Base-by-base conservation (phyloP, 2,113 vertebrate genomes). In the Dromiciops gliroides region DNA sequence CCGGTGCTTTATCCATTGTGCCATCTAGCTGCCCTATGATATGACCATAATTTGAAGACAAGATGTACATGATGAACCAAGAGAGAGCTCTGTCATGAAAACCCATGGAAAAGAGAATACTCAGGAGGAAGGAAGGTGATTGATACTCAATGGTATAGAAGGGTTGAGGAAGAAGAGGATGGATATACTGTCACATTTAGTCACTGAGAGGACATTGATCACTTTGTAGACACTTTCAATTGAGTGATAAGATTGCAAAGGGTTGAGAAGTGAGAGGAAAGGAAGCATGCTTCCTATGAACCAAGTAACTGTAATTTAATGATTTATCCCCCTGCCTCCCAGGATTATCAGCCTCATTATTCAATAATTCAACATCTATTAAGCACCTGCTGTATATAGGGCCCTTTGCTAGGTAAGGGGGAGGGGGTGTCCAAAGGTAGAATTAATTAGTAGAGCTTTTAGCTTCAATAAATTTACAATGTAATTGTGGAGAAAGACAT, bases 311-410 rank as follows among this genome's bases (percentile, higher is more conserved):
- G 44, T 83, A 83, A 44, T 44, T 44, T 83, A 83, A 83, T 83
- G 67, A 83, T 37, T 56, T 56, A 83, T 44, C 67, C 19, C n/a
- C 67, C 19, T 44, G 67, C 19, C 19, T 83, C n/a, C 44, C 16
- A 83, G n/a, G 6, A 44, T 44, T 22, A 83, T 44, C n/a, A 83
- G 16, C n/a, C 23, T 83, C 67, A 83, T 44, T 44, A 44, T 44
- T 83, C n/a, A 83, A 83, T 83, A 83, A 67, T 83, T 83, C 67
- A 83, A 83, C n/a, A 83, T 83, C 44, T 83, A 83, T 83, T 83
- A 83, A 44, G n/a, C n/a, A 83, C 26, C 60, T 44, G 37, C 37
- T 44, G 19, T 22, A 11, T 60, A 31, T 10, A 28, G 12, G 11
- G 56, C 56, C 37, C 56, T 67, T 44, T 83, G n/a, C 26, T n/a